Conservation (phyloP, 2,888 invertebrate genomes). For the Phengaris arion region DNA sequence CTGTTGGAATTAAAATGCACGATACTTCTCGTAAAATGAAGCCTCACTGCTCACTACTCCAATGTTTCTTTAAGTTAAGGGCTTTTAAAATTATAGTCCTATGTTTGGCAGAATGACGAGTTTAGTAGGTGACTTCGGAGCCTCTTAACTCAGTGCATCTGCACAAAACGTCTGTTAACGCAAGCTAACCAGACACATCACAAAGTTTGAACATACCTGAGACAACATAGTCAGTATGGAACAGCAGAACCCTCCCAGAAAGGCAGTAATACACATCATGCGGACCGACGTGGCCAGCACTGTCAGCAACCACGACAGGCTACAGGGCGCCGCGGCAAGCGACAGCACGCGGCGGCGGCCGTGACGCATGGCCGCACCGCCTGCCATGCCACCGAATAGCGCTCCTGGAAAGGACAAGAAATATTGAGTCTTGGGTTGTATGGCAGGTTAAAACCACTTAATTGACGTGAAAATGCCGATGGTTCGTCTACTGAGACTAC, state of each 20-base stretch:
- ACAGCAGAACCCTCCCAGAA: conserved; percentile 90
- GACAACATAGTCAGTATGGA: conserved; percentile 88
- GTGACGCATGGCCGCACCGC: conserved; percentile 85
- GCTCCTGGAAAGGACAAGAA: conserved; percentile 74
- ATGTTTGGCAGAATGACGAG: no score
- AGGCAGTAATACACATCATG: conserved; percentile 90
- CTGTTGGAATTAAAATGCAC: background rate
- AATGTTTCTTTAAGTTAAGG: background rate
- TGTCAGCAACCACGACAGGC: conserved; percentile 89
- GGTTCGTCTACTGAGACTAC: no score
- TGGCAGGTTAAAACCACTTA: no score
- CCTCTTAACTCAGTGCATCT: no score
- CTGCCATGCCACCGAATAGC: conserved; percentile 86
- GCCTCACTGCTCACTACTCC: background rate
- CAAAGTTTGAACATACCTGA: conserved; percentile 71
- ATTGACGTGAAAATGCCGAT: no score
- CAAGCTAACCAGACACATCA: no score
- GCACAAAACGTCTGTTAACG: no score
- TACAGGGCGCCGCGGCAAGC: conserved; percentile 86
- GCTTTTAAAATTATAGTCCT: background rate
- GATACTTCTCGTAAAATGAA: background rate
- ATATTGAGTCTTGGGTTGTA: background rate
- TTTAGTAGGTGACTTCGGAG: no score
- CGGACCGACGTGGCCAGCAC: conserved; percentile 87
- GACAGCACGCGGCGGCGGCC: conserved; percentile 85